Evolutionary conservation across 2,797 vertebrate genomes (phyloP).

Genomic region (Gymnothorax reevesii): DNA sequence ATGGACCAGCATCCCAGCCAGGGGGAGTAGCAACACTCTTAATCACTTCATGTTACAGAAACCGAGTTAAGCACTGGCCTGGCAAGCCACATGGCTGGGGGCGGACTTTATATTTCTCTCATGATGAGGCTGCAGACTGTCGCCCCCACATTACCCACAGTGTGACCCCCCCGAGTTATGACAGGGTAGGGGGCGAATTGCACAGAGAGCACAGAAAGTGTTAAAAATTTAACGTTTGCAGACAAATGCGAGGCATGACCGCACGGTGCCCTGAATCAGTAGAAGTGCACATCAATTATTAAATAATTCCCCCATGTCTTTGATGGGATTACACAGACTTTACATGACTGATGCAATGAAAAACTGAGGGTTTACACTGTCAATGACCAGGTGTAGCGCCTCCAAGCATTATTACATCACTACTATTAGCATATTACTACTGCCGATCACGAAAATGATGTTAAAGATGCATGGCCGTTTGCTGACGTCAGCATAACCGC

Average conservation of each 20-base stretch:
- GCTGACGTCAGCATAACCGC: too few species aligned
- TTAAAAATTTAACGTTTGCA: constrained; percentile 24
- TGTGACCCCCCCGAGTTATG: neutral
- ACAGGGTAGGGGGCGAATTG: neutral
- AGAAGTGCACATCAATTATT: constrained; percentile 23
- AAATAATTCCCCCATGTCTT: neutral
- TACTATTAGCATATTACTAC: neutral
- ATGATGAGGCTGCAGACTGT: neutral
- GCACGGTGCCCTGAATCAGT: constrained; percentile 12
- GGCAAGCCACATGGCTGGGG: too few species aligned
- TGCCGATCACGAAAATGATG: neutral
- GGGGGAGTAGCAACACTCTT: too few species aligned
- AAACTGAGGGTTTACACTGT: neutral
- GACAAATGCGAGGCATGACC: neutral
- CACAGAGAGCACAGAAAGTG: constrained; percentile 8
- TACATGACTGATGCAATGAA: neutral
- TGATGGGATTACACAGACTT: neutral
- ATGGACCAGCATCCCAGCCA: too few species aligned
- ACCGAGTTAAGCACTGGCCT: too few species aligned
- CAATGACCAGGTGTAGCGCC: neutral
- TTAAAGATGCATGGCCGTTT: neutral
- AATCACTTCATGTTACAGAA: too few species aligned
- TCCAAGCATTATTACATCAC: neutral
- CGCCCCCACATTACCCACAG: neutral
- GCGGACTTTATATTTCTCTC: neutral